phyloP scores from a whole-genome alignment of 2,888 invertebrate genomes.

The Clepsis dumicolana region DNA sequence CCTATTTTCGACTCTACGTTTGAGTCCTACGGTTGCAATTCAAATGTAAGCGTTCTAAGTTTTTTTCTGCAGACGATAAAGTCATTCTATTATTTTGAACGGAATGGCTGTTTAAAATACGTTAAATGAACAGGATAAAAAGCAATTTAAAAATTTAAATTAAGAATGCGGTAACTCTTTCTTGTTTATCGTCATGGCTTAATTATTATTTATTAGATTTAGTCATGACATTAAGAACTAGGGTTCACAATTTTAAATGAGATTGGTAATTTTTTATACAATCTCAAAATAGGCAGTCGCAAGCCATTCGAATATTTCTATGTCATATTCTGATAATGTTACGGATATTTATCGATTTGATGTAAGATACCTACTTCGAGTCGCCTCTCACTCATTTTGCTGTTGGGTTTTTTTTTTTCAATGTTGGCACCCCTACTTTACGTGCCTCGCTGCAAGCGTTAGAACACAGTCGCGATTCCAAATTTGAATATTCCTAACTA shows the following conservation, averaged over 20 bases:
- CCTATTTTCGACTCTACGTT: not conserved
- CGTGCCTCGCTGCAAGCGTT: constrained; percentile 8
- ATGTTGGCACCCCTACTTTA: not conserved
- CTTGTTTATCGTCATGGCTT: constrained; percentile 34
- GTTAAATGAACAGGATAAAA: constrained; percentile 31
- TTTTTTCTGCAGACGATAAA: not conserved
- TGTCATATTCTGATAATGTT: too few relatives aligned
- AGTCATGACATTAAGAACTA: constrained; percentile 28
- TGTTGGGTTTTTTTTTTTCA: not conserved
- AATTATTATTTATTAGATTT: constrained; percentile 30
- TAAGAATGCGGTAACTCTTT: constrained; percentile 16
- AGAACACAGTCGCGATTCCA: constrained; percentile 25
- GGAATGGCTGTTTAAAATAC: constrained; percentile 21
- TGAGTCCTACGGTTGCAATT: not conserved
- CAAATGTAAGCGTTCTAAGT: not conserved
- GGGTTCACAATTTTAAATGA: constrained; percentile 3
- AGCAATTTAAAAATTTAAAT: constrained; percentile 40
- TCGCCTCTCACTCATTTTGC: not conserved
- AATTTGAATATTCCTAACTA: constrained; percentile 27
- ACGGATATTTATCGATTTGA: too few relatives aligned
- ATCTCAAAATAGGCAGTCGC: too few relatives aligned
- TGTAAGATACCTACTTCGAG: not conserved
- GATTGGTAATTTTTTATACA: too few relatives aligned
- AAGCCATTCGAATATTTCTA: too few relatives aligned
- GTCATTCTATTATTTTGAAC: constrained; percentile 25